phyloP scores from a whole-genome alignment of 2,113 vertebrate genomes.

The Tachuris rubrigastra region DNA sequence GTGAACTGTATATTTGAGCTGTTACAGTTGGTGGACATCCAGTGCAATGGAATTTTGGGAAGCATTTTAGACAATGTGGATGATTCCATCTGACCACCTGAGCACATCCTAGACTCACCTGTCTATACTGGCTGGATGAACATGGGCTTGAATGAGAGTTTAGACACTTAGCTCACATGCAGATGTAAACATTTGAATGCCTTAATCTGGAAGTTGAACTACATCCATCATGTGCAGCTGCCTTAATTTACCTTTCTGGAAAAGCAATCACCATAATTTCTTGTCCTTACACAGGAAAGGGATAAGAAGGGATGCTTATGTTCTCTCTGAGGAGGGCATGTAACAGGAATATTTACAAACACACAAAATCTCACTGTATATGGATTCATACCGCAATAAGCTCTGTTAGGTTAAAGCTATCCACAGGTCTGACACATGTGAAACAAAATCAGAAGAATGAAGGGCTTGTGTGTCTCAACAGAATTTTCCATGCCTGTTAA shows the following conservation, averaged over 20 bases:
- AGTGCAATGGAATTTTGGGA: neutral
- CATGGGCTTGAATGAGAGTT: neutral
- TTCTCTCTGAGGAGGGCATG: neutral
- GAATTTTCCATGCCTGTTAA: neutral
- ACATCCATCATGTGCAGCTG: neutral
- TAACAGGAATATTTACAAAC: neutral
- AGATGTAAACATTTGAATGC: neutral
- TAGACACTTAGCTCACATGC: neutral
- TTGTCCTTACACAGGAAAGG: neutral
- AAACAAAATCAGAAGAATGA: neutral
- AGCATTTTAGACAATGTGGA: neutral
- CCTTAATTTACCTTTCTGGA: neutral
- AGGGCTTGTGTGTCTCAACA: neutral
- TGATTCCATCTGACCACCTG: neutral
- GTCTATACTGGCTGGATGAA: neutral
- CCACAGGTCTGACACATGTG: neutral
- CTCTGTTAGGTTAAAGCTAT: neutral
- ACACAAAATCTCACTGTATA: neutral
- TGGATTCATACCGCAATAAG: neutral
- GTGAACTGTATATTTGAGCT: neutral
- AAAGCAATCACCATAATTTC: neutral
- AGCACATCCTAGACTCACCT: neutral
- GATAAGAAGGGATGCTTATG: neutral
- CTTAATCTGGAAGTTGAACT: neutral
- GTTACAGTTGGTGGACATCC: neutral